These are phyloP conservation scores for Ramazzottius varieornatus DNA, from an alignment of 2,888 invertebrate genomes.

Conservation along the genomic window DNA sequence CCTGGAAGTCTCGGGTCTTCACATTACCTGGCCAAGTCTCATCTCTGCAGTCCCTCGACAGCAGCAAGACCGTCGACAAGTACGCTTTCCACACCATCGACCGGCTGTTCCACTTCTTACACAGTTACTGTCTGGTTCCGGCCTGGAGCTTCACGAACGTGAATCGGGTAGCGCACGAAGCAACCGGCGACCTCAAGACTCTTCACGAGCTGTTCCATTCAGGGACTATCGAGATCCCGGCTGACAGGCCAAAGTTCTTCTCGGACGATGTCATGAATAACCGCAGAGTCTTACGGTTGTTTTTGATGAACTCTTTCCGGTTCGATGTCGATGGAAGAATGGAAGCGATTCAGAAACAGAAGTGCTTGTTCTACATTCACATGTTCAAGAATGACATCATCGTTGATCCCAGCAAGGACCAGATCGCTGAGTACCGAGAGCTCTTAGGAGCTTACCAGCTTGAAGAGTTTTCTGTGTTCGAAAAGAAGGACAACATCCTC, in stretches of 20 bases:
- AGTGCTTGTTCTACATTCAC: not conserved
- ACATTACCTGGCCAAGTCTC: not conserved
- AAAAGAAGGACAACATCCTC: not conserved
- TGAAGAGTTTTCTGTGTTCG: not conserved
- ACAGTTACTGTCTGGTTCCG: not conserved
- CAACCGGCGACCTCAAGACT: not conserved
- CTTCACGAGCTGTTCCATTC: not conserved
- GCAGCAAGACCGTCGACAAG: not conserved
- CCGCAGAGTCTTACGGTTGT: not conserved
- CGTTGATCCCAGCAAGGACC: not conserved
- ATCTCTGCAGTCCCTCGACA: not conserved
- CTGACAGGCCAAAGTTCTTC: not conserved
- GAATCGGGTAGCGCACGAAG: not conserved
- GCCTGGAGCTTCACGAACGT: not conserved
- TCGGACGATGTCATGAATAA: not conserved
- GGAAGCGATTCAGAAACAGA: not conserved
- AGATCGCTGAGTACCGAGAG: not conserved
- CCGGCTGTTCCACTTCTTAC: not conserved
- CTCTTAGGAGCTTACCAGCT: not conserved
- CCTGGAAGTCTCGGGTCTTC: not conserved
- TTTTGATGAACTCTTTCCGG: not conserved
- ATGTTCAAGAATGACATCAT: not conserved
- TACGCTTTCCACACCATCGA: not conserved
- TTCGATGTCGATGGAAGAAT: not conserved
- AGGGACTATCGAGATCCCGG: not conserved